Evolutionary conservation across 2,888 invertebrate genomes (phyloP).

Genomic region (Oscheius onirici): DNA sequence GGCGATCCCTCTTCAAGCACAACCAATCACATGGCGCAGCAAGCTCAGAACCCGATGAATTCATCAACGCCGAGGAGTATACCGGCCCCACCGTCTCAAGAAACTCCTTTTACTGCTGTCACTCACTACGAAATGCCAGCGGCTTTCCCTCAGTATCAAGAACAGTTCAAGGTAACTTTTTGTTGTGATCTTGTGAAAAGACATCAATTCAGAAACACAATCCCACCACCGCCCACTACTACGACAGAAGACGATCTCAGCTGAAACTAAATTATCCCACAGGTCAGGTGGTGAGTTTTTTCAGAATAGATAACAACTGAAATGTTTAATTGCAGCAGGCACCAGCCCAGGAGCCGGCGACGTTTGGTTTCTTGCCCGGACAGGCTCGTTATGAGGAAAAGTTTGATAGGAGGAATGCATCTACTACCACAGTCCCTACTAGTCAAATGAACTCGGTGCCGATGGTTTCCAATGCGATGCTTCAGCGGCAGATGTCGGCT

Average conservation of each 20-base stretch:
- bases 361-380: slow-evolving; percentile 29
- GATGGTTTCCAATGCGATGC: slow-evolving; percentile 3
- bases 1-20: slow-evolving; percentile 14
- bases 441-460: not conserved
- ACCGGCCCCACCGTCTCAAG: slow-evolving; percentile 5
- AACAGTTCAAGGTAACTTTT: slow-evolving; percentile 19
- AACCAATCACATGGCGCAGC: not conserved
- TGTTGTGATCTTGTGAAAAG: too few species aligned
- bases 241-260: slow-evolving; percentile 6
- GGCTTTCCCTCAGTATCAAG: slow-evolving; percentile 6
- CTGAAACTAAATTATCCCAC: slow-evolving; percentile 20
- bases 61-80: not conserved
- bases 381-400: slow-evolving; percentile 10
- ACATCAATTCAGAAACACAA: slow-evolving; percentile 9
- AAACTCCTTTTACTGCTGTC: slow-evolving; percentile 24
- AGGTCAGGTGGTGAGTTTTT: slow-evolving; percentile 11
- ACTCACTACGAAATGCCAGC: slow-evolving; percentile 30
- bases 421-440: not conserved
- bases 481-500: slow-evolving; percentile 24
- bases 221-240: slow-evolving; percentile 1
- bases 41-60: not conserved
- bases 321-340: slow-evolving; percentile 1
- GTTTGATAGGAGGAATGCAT: slow-evolving; percentile 24
- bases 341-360: slow-evolving; percentile 11
- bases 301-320: not conserved